phyloP scores from a whole-genome alignment of 2,797 vertebrate genomes.

The Danio kyathit region DNA sequence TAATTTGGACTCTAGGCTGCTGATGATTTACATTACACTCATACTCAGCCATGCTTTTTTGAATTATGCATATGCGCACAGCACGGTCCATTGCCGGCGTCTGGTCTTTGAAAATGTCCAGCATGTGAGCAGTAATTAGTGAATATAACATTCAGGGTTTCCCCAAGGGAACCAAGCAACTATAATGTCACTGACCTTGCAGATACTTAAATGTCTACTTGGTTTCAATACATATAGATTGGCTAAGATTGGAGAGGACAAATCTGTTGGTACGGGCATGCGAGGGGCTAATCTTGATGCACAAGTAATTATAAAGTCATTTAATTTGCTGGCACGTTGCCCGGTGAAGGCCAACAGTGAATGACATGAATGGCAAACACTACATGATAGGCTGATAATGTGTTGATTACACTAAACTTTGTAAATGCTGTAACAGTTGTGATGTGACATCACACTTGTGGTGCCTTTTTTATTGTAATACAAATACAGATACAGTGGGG shows the following conservation, averaged over 20 bases:
- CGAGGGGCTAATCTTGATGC: constrained; percentile 50
- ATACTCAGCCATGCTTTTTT: constrained; percentile 24
- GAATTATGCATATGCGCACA: constrained; percentile 45
- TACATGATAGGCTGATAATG: neutral
- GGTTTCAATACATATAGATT: constrained; percentile 53
- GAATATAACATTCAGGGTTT: constrained; percentile 36
- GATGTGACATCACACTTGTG: no score
- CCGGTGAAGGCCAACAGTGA: constrained; percentile 40
- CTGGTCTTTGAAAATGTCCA: constrained; percentile 16
- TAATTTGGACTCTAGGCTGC: constrained; percentile 27
- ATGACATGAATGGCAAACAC: constrained; percentile 43
- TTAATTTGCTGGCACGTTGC: constrained; percentile 53
- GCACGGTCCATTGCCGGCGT: neutral
- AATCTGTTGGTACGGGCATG: constrained; percentile 42
- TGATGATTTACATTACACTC: constrained; percentile 39
- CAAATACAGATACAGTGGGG: no score
- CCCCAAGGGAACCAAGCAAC: constrained; percentile 39
- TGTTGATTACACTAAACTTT: no score
- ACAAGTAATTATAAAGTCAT: constrained; percentile 57
- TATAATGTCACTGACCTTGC: constrained; percentile 59
- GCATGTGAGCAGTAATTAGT: constrained; percentile 52
- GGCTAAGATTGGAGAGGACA: constrained; percentile 35
- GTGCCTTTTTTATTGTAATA: no score
- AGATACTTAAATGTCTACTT: constrained; percentile 56
- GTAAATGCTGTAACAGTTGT: no score